phyloP scores from a whole-genome alignment of 1,140 invertebrate genomes.

The Bombyx mori region DNA sequence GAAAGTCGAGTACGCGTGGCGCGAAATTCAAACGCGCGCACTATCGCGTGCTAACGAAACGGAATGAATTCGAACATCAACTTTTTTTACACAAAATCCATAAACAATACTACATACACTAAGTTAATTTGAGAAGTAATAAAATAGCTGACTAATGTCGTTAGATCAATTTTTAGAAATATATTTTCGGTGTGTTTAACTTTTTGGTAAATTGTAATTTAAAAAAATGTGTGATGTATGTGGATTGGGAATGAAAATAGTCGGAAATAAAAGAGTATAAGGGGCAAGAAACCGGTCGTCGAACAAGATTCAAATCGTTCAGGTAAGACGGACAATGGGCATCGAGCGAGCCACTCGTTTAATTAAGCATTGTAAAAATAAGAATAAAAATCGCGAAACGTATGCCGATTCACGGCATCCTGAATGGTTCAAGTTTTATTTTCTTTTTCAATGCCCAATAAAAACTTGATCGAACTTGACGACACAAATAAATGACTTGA shows the following conservation, averaged over 20 bases:
- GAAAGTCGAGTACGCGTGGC: slow-evolving; percentile 42
- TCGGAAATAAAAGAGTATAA: slow-evolving; percentile 46
- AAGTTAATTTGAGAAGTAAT: neutral
- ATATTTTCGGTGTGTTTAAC: slow-evolving; percentile 3
- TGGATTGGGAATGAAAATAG: slow-evolving; percentile 49
- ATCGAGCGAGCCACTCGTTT: slow-evolving; percentile 58
- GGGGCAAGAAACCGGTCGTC: slow-evolving; percentile 34
- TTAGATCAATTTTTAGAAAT: slow-evolving; percentile 1
- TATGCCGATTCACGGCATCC: neutral
- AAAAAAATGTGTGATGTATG: slow-evolving; percentile 9
- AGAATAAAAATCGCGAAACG: slow-evolving; percentile 27
- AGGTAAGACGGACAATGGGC: slow-evolving; percentile 66
- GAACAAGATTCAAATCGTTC: slow-evolving; percentile 56
- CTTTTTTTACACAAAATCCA: neutral
- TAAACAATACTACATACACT: too few species aligned
- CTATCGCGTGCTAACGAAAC: slow-evolving; percentile 23
- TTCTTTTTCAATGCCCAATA: slow-evolving; percentile 4
- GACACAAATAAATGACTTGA: too few species aligned
- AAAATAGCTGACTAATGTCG: slow-evolving; percentile 6
- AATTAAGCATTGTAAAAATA: slow-evolving; percentile 67
- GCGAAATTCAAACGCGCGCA: slow-evolving; percentile 31
- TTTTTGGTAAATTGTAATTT: slow-evolving; percentile 1
- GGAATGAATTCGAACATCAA: slow-evolving; percentile 20
- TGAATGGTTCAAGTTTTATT: slow-evolving; percentile 7
- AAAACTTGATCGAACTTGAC: too few species aligned